Conservation (phyloP, 1,140 invertebrate genomes). For the Heliothis virescens region DNA sequence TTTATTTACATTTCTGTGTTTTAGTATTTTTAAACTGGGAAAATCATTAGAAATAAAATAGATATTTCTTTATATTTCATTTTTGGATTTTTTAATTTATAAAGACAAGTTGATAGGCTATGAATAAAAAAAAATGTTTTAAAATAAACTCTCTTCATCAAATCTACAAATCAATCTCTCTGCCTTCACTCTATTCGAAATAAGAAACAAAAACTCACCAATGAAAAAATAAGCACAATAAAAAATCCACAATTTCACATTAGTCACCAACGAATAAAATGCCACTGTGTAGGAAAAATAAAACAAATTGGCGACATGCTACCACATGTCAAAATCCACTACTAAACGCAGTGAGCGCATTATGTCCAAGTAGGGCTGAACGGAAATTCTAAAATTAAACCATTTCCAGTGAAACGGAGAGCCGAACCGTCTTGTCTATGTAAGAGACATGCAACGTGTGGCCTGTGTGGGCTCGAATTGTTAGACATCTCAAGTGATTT, state of each 20-base stretch:
- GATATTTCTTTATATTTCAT: too few relatives aligned
- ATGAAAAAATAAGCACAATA: slow-evolving; percentile 27
- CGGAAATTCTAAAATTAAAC: slow-evolving; percentile 85
- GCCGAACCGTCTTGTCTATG: slow-evolving; percentile 64
- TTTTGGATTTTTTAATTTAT: too few relatives aligned
- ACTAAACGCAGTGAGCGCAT: slow-evolving; percentile 72
- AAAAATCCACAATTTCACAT: slow-evolving; percentile 7
- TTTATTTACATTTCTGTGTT: background rate
- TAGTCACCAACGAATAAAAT: slow-evolving; percentile 49
- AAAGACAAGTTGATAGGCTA: too few relatives aligned
- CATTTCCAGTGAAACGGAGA: slow-evolving; percentile 77
- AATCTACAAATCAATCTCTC: background rate
- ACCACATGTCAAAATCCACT: slow-evolving; percentile 65
- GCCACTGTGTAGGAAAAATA: slow-evolving; percentile 31
- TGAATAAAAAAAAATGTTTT: too few relatives aligned
- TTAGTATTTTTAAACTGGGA: background rate
- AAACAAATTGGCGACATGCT: slow-evolving; percentile 56
- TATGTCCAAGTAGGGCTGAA: slow-evolving; percentile 79
- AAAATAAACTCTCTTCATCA: too few relatives aligned
- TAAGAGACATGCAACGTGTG: slow-evolving; percentile 71
- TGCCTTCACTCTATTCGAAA: background rate
- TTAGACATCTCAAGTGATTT: slow-evolving; percentile 77
- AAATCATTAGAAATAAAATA: too few relatives aligned
- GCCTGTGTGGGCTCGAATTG: slow-evolving; percentile 63
- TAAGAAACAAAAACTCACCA: slow-evolving; percentile 33